phyloP scores from a whole-genome alignment of 2,797 vertebrate genomes.

The Hippoglossus hippoglossus region DNA sequence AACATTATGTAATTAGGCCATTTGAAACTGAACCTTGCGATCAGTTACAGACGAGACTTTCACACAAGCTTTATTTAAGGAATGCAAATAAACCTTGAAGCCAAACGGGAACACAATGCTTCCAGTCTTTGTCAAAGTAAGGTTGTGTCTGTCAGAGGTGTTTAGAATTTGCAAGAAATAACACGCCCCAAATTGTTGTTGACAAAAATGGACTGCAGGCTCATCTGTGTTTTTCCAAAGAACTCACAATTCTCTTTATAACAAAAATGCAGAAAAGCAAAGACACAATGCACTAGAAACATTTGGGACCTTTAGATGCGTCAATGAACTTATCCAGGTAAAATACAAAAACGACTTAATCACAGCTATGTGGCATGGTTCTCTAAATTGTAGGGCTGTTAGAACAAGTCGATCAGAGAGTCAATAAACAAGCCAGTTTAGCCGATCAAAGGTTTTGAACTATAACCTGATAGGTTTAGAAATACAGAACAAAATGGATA shows the following conservation, averaged over 20 bases:
- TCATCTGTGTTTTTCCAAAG: not conserved
- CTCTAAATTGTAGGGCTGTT: not conserved
- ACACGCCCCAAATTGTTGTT: slow-evolving; percentile 19
- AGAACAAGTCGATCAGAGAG: not conserved
- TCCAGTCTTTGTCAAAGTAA: slow-evolving; percentile 22
- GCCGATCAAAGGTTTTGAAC: not conserved
- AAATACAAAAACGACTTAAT: too few relatives aligned
- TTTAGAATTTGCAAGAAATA: slow-evolving; percentile 9
- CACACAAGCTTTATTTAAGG: slow-evolving; percentile 24
- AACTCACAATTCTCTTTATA: not conserved
- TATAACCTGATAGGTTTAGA: not conserved
- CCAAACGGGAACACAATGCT: slow-evolving; percentile 34
- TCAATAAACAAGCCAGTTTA: slow-evolving; percentile 14
- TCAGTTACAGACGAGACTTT: slow-evolving; percentile 11
- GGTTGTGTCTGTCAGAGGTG: slow-evolving; percentile 12
- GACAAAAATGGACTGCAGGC: not conserved
- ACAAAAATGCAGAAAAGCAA: not conserved
- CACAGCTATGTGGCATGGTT: not conserved
- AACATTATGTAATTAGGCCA: not conserved
- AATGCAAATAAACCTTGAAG: slow-evolving; percentile 39
- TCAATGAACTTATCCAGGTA: not conserved
- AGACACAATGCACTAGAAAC: not conserved
- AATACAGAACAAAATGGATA: slow-evolving; percentile 9
- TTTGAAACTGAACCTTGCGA: not conserved
- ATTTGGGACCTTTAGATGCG: not conserved